Base-by-base conservation (phyloP, 2,113 vertebrate genomes). In the Xenus cinereus region DNA sequence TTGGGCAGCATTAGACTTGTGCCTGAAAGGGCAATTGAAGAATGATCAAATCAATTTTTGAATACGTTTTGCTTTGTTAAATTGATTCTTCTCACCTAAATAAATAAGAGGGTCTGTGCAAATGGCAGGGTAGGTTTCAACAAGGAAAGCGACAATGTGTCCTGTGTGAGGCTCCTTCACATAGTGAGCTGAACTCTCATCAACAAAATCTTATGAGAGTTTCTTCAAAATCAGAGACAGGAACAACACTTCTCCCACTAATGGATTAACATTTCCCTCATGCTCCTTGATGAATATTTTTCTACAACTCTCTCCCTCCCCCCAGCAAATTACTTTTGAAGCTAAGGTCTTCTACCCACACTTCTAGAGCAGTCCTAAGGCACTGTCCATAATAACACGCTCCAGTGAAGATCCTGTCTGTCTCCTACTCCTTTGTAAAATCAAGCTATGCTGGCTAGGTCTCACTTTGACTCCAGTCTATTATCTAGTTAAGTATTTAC, bases 1-100 rank as follows among this genome's bases (percentile, higher is more conserved):
- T 60, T 99, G 99, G 92, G 99, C 98, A 72, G 99, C 99, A 97
- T 99, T 99, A 95, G 99, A 99, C 97, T 99, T 99, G 97, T 98
- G 99, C 97, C 99, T 99, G 97, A 48, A 96, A 98, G 84, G 75
- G 90, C 69, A 98, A 96, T 85, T 83, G 84, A 93, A 94, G 53
- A 96, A 96, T 3, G 24, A 89, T 73, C 43, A 95, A 84, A 94
- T 94, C 39, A 81, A 73, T 46, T 79, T 66, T 78, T 69, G 35
- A 74, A 78, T 35, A 57, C 6, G 54, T 66, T 66, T 67, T 82
- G 53, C 71, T 66, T 50, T 9, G 12, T 88, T 93, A 66, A 91
- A 90, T 27, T 62, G 56, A 76, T 84, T 59, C 67, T 76, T 74
- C 64, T 87, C 2, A 2, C 39, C 51, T 64, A 43, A 86, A 86